Evolutionary conservation across 2,888 invertebrate species (phyloP), one percentile per base, ranked within the genome.

Genomic region (Agriopis aurantiaria): DNA sequence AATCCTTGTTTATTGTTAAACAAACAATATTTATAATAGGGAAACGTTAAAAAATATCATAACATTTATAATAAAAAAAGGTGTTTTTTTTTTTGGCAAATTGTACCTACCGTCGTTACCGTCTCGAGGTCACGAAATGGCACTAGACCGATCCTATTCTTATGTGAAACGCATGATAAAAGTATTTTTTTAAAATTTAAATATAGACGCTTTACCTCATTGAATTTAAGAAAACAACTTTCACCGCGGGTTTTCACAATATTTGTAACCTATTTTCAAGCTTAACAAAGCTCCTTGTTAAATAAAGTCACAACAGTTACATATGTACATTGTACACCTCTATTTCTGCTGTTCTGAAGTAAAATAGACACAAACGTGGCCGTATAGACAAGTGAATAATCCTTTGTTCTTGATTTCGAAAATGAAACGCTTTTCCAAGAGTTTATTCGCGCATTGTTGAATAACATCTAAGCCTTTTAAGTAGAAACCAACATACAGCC

Each of bases 251-350:
- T 6, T 53, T 0, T 59, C 2, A 33, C 33, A 17, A 45, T 58
- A 45, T 45, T 45, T 43, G 33, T 48, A 48, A 48, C 63, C 48
- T 64, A 63, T 63, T 63, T 63, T n/a, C n/a, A n/a, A n/a, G n/a
- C n/a, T n/a, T 10, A 46, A 48, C 56, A 48, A 64, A 64, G 46
- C 48, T 12, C 12, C 48, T 64, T 56, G 48, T 56, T 43, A 6
- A 56, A 58, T 23, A 52, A 33, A 43, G 58, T 65, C 57, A 14
- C 33, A 17, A 57, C 14, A 63, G 23, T 12, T 40, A 8, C 45
- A 17, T 48, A 33, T n/a, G n/a, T n/a, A n/a, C n/a, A 5, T 33
- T 5, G 33, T 33, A 41, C 40, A 9, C 8, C n/a, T 46, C 46
- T 62, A 33, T 53, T 12, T 45, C 53, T 62, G 49, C 49, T 57